Evolutionary conservation across 2,113 vertebrate species (phyloP), one percentile per base, ranked within the genome.

Genomic region (Struthidea cinerea): DNA sequence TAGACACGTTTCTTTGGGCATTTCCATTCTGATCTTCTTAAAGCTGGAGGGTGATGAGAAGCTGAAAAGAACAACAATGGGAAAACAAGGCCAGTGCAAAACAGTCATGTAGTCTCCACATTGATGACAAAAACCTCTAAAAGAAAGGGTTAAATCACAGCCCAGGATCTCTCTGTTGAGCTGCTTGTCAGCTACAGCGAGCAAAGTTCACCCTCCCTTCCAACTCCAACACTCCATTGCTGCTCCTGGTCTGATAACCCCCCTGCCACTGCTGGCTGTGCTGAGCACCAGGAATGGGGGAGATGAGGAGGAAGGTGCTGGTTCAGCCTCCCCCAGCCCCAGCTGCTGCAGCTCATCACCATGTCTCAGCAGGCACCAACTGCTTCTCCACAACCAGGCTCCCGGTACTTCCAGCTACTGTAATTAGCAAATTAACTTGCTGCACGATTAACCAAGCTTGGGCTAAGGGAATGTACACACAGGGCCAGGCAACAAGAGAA

Each of bases 41-140:
- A 75, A 79, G 28, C 57, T 64, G 68, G 7, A 80, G 39, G 47
- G 49, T 22, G 73, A 91, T 64, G 47, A 44, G 47, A 55, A 52
- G 19, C 49, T 19, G 47, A 55, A 81, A 44, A 37, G 35, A 73
- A 81, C 21, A 79, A 46, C 17, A 42, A 44, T 1, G 12, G 28
- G 76, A 70, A 70, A 83, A 75, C 12, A 37, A 77, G 28, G 15
- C 8, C 65, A 65, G 21, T 5, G 70, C 55, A 57, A 57, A 30
- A 37, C 27, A 65, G 32, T 13, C n/a, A 32, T 0, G 2, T 0
- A 53, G 16, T 15, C 13, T 21, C 37, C 47, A 37, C 0, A 4
- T 0, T 41, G 49, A 59, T n/a, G 16, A 49, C 30, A 14, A 33
- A 50, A 16, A 32, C 1, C 18, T 65, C 41, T 65, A 16, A 64